Conservation (phyloP, 1,140 invertebrate species). For the Pseudomyrmex sp. region DNA sequence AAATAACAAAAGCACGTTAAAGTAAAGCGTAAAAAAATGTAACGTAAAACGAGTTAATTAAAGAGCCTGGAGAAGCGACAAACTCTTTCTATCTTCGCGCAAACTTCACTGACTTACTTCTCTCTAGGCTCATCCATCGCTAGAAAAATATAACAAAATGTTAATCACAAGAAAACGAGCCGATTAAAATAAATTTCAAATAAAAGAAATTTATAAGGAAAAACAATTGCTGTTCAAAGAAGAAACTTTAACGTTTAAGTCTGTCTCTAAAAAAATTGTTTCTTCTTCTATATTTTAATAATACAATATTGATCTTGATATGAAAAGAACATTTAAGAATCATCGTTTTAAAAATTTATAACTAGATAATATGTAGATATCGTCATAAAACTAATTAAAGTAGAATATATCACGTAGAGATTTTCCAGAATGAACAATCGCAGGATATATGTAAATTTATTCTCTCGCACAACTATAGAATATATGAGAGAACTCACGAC, state of each 20-base stretch:
- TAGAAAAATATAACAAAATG: conserved; percentile 84
- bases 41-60: conserved; percentile 5
- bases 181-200: background rate
- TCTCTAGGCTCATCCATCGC: conserved; percentile 93
- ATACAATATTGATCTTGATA: no score
- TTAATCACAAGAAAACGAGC: conserved; percentile 5
- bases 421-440: no score
- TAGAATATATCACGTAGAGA: no score
- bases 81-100: conserved; percentile 66
- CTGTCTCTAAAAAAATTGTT: background rate
- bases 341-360: no score
- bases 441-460: no score
- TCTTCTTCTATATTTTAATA: background rate
- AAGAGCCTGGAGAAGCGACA: conserved; percentile 79
- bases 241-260: background rate
- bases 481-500: conserved; percentile 91
- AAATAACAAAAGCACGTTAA: conserved; percentile 35
- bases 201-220: background rate
- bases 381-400: no score
- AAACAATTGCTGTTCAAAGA: background rate
- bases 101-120: conserved; percentile 88
- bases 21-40: conserved; percentile 26
- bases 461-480: background rate
- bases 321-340: no score
- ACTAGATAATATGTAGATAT: no score